These are phyloP conservation scores for Dermatemys mawii DNA, from an alignment of 2,113 vertebrate species.

Conservation along the genomic window DNA sequence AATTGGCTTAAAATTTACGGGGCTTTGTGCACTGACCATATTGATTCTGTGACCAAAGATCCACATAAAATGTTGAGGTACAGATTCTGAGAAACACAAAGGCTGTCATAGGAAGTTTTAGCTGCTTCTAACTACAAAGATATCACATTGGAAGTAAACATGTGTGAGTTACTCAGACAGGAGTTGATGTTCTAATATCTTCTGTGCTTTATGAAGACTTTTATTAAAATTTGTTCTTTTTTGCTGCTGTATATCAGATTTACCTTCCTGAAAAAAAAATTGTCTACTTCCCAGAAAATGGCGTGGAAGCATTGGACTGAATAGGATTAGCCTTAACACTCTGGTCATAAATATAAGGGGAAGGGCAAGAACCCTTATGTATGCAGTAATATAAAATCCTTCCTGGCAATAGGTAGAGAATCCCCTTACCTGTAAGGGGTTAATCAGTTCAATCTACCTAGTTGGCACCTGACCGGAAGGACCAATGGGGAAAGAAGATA, in stretches of 20 bases:
- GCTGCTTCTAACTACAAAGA: background rate
- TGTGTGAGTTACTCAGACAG: background rate
- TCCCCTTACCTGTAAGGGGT: no score
- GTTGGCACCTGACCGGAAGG: no score
- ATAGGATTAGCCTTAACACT: slow-evolving; percentile 52
- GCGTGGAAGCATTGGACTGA: slow-evolving; percentile 35
- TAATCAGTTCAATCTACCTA: no score
- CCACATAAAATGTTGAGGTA: background rate
- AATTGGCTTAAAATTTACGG: background rate
- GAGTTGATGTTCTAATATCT: background rate
- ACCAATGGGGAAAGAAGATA: no score
- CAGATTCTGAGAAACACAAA: background rate
- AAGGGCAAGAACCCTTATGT: no score
- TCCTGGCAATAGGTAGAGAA: no score
- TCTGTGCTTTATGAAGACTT: background rate
- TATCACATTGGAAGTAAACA: background rate
- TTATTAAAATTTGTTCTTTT: background rate
- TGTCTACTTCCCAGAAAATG: slow-evolving; percentile 56
- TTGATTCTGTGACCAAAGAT: background rate
- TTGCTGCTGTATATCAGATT: background rate
- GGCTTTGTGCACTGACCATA: background rate
- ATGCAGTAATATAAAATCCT: no score
- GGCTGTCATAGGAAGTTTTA: background rate
- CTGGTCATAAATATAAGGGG: no score
- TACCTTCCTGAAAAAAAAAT: slow-evolving; percentile 32